Percentiles rank a stretch among this genome's conserved stretches.
These are phyloP conservation scores for Drosophila sturtevanti DNA, from an alignment of 1,140 invertebrate species.

Conservation along the genomic window DNA sequence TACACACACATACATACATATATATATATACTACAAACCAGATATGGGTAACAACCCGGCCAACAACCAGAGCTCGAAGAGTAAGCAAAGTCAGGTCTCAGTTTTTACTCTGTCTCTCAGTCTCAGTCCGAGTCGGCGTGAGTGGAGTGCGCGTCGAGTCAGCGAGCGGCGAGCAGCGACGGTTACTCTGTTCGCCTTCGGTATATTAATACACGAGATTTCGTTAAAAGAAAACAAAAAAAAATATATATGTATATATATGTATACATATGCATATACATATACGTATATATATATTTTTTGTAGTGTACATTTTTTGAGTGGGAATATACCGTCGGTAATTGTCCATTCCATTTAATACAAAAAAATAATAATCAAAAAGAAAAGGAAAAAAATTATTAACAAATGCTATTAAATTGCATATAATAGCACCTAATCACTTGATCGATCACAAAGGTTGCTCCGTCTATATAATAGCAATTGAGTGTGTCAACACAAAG, in stretches of 20 bases:
- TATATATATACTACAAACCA: conserved; percentile 58
- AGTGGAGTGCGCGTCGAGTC: conserved; percentile 63
- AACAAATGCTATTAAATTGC: background rate
- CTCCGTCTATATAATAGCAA: too few relatives aligned
- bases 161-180: conserved; percentile 44
- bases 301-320: background rate
- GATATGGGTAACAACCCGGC: conserved; percentile 29
- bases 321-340: conserved; percentile 11
- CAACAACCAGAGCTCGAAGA: conserved; percentile 38
- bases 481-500: background rate
- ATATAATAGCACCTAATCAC: too few relatives aligned
- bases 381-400: too few relatives aligned
- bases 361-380: too few relatives aligned
- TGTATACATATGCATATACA: background rate
- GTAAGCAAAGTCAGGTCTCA: conserved; percentile 51
- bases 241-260: background rate
- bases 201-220: background rate
- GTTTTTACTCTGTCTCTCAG: conserved; percentile 34
- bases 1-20: conserved; percentile 14
- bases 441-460: too few relatives aligned
- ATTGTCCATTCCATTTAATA: background rate
- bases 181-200: conserved; percentile 10
- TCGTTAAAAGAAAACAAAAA: background rate
- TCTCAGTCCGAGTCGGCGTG: conserved; percentile 72
- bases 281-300: background rate